These are phyloP conservation scores for Beris morrisii DNA, from an alignment of 2,888 invertebrate genomes.

Conservation along the genomic window DNA sequence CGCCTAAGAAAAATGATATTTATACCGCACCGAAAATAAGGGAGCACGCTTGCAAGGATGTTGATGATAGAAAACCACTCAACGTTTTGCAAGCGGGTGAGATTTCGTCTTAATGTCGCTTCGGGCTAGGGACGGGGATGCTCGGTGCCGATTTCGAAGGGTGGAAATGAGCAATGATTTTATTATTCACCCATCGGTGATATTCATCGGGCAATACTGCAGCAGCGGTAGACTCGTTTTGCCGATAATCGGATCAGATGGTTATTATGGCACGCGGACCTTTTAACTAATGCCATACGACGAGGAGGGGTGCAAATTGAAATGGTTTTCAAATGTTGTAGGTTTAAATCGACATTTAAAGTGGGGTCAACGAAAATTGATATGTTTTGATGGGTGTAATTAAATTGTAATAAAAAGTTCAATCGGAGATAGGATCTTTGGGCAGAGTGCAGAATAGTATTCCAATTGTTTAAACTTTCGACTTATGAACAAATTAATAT, in stretches of 20 bases:
- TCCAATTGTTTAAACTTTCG: too few species aligned
- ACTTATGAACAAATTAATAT: too few species aligned
- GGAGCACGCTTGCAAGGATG: constrained; percentile 20
- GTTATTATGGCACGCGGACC: constrained; percentile 41
- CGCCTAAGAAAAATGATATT: constrained; percentile 52
- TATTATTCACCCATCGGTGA: constrained; percentile 23
- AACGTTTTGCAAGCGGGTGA: constrained; percentile 15
- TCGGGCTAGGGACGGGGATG: constrained; percentile 8
- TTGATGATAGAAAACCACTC: constrained; percentile 33
- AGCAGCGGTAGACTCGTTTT: constrained; percentile 63
- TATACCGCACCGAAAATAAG: constrained; percentile 26
- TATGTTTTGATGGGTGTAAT: constrained; percentile 32
- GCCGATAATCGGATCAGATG: constrained; percentile 61
- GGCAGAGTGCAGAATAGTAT: too few species aligned
- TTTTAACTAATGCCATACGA: constrained; percentile 37
- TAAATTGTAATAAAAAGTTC: constrained; percentile 26
- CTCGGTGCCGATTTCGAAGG: constrained; percentile 16
- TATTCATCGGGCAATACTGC: constrained; percentile 24
- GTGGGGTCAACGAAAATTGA: constrained; percentile 11
- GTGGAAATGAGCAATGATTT: constrained; percentile 26
- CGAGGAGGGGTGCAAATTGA: constrained; percentile 22
- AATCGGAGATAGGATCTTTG: too few species aligned
- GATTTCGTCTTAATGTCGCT: neutral
- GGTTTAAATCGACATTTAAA: constrained; percentile 6
- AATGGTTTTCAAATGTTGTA: constrained; percentile 24